These are phyloP conservation scores for Tetragonula clypearis DNA, from an alignment of 1,140 invertebrate genomes.

Conservation along the genomic window DNA sequence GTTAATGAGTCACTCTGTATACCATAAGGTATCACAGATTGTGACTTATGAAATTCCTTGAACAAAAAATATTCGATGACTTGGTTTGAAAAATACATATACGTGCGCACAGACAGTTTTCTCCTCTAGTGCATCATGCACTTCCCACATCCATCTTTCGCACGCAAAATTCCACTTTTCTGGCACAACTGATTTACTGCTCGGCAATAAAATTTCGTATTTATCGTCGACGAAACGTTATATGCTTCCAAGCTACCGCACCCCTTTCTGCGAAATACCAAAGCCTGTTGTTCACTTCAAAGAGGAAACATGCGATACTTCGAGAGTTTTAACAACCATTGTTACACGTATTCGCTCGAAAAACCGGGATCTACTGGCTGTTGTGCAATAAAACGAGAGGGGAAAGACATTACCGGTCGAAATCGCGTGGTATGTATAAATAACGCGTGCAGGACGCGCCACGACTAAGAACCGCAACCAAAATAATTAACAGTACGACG, in stretches of 20 bases:
- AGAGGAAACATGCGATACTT: neutral
- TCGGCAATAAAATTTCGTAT: neutral
- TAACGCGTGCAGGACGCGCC: neutral
- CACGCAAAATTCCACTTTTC: neutral
- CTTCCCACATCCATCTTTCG: neutral
- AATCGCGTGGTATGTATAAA: slow-evolving; percentile 31
- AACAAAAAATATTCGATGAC: neutral
- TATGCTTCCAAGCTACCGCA: neutral
- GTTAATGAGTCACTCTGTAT: too few relatives aligned
- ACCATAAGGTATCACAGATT: too few relatives aligned
- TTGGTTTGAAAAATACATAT: too few relatives aligned
- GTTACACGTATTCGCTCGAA: neutral
- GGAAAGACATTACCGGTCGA: slow-evolving; percentile 7
- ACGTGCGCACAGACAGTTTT: neutral
- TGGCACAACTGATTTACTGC: neutral
- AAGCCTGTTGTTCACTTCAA: neutral
- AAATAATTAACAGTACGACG: slow-evolving; percentile 19
- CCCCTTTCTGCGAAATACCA: neutral
- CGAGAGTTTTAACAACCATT: neutral
- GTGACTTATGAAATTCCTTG: too few relatives aligned
- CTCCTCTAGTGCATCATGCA: too few relatives aligned
- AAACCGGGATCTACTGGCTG: neutral
- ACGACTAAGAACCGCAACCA: slow-evolving; percentile 3
- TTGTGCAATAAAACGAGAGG: neutral
- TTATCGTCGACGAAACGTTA: neutral